These are phyloP conservation scores for Andrena chrysosceles DNA, from an alignment of 2,888 invertebrate species.

Conservation along the genomic window DNA sequence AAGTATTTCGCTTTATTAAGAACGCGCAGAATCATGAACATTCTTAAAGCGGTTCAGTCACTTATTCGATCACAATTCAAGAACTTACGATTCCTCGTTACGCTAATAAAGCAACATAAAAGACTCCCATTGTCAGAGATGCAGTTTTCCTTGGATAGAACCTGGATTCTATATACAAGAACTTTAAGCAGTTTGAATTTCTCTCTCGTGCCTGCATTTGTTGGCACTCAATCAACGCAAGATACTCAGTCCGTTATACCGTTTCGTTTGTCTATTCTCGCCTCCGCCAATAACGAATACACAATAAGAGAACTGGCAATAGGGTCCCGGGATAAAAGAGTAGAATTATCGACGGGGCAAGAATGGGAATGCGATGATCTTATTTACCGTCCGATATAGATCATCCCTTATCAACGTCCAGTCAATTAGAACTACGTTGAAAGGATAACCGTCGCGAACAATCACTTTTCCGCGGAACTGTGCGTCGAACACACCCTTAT, in stretches of 20 bases:
- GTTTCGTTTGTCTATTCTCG: slow-evolving; percentile 14
- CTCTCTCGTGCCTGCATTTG: slow-evolving; percentile 23
- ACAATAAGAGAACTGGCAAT: neutral
- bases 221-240: neutral
- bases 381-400: slow-evolving; percentile 7
- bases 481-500: neutral
- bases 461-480: neutral
- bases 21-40: neutral
- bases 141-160: neutral
- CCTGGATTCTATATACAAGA: neutral
- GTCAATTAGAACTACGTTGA: neutral
- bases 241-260: slow-evolving; percentile 5
- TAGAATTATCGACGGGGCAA: slow-evolving; percentile 16
- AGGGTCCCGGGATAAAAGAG: neutral
- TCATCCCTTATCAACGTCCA: neutral
- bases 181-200: slow-evolving; percentile 12
- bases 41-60: neutral
- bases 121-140: neutral
- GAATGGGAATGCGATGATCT: neutral
- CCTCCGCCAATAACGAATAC: neutral
- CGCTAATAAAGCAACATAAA: neutral
- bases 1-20: neutral
- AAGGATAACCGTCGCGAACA: neutral
- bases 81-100: neutral
- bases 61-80: neutral